Evolutionary conservation across 1,140 invertebrate genomes (phyloP).

Genomic region (Drosophila melanica): DNA sequence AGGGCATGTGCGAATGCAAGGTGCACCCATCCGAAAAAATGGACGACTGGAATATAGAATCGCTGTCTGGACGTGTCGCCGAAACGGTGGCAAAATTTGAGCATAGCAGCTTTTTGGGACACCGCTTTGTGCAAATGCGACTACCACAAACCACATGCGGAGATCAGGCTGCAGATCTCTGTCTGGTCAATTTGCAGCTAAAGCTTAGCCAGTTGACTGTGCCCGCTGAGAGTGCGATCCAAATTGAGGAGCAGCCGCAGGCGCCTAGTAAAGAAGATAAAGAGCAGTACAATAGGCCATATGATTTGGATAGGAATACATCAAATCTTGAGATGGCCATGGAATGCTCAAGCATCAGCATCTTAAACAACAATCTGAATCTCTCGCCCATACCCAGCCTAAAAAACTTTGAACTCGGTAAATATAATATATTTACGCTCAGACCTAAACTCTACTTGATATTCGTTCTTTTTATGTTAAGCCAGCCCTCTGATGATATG

Average conservation of each 20-base stretch:
- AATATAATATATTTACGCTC: background rate
- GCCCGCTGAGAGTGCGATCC: background rate
- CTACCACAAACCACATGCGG: background rate
- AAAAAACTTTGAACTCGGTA: background rate
- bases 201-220: background rate
- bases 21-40: background rate
- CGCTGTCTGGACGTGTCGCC: constrained; percentile 11
- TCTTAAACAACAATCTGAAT: background rate
- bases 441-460: background rate
- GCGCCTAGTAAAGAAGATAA: background rate
- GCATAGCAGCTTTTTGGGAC: background rate
- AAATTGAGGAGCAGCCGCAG: background rate
- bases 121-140: background rate
- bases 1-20: constrained; percentile 9
- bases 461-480: background rate
- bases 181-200: background rate
- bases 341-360: background rate
- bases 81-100: constrained; percentile 29
- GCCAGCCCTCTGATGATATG: background rate
- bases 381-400: background rate
- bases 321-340: background rate
- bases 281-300: background rate
- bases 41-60: background rate
- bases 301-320: background rate
- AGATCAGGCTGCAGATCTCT: background rate